phyloP scores from a whole-genome alignment of 2,888 invertebrate genomes.

The Xestia xanthographa region DNA sequence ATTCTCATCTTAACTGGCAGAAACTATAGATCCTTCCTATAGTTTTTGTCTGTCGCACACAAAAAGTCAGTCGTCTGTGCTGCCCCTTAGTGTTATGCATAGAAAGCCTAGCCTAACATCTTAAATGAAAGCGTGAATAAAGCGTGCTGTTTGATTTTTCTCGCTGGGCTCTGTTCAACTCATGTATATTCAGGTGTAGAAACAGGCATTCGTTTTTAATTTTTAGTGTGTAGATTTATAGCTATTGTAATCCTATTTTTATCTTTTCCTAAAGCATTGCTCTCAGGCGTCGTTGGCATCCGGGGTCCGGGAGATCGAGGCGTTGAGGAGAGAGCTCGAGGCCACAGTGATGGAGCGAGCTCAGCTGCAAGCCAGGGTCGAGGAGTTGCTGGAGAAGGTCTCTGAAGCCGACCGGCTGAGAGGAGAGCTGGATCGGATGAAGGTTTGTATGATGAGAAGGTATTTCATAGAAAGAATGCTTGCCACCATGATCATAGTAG shows the following conservation, averaged over 20 bases:
- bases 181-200: not conserved
- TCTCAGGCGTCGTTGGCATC: constrained; percentile 83
- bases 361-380: constrained; percentile 91
- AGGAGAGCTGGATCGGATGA: constrained; percentile 93
- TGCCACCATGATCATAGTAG: not conserved
- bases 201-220: not conserved
- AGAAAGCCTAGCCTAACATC: no score
- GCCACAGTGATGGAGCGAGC: constrained; percentile 92
- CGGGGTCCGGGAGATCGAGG: constrained; percentile 92
- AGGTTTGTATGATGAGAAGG: constrained; percentile 85
- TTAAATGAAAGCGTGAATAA: no score
- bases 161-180: no score
- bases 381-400: constrained; percentile 92
- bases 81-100: no score
- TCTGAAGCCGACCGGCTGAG: constrained; percentile 92
- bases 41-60: no score
- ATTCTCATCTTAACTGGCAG: no score
- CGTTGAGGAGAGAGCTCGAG: constrained; percentile 91
- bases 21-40: no score
- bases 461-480: constrained; percentile 6
- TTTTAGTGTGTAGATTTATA: not conserved
- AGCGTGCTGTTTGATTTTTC: no score
- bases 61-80: no score
- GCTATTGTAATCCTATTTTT: not conserved
- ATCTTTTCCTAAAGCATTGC: constrained; percentile 29